Percentiles rank a stretch among this genome's conserved stretches.
phyloP scores from a whole-genome alignment of 2,888 invertebrate genomes.

The Cantharis flavilabris region DNA sequence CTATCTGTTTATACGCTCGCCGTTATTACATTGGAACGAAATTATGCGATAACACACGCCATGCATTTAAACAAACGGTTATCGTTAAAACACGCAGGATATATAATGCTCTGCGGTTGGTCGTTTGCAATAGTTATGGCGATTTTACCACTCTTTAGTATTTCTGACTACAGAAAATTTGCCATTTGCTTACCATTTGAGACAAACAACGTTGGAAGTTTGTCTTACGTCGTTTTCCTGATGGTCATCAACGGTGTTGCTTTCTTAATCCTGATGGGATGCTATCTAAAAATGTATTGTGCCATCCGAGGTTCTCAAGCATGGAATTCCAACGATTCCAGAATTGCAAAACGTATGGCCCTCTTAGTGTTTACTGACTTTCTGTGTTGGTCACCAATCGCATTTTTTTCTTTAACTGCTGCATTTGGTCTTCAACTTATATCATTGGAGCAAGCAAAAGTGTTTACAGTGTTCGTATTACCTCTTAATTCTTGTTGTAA shows the following conservation, averaged over 20 bases:
- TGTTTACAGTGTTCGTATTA: constrained; percentile 93
- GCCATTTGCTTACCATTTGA: constrained; percentile 97
- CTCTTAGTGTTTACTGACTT: constrained; percentile 96
- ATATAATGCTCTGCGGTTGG: constrained; percentile 94
- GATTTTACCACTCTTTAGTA: constrained; percentile 83
- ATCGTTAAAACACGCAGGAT: constrained; percentile 88
- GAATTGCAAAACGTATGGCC: constrained; percentile 96
- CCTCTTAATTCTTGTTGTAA: constrained; percentile 97
- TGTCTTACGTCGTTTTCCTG: constrained; percentile 87
- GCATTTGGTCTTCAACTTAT: constrained; percentile 90
- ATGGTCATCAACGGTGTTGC: constrained; percentile 93
- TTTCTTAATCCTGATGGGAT: constrained; percentile 92
- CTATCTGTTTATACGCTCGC: constrained; percentile 94
- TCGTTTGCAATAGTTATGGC: constrained; percentile 86
- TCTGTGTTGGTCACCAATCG: constrained; percentile 97
- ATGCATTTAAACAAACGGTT: constrained; percentile 95
- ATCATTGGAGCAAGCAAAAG: constrained; percentile 93
- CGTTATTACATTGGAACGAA: constrained; percentile 92
- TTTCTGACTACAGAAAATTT: constrained; percentile 95
- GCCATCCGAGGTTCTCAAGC: constrained; percentile 96
- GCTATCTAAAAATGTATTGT: constrained; percentile 97
- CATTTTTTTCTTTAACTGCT: constrained; percentile 92
- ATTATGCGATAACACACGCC: constrained; percentile 97
- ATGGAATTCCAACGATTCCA: constrained; percentile 96
- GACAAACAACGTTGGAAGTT: constrained; percentile 73